These are phyloP conservation scores for Hystrix cristata DNA, from an alignment of 2,113 vertebrate genomes.

Conservation along the genomic window DNA sequence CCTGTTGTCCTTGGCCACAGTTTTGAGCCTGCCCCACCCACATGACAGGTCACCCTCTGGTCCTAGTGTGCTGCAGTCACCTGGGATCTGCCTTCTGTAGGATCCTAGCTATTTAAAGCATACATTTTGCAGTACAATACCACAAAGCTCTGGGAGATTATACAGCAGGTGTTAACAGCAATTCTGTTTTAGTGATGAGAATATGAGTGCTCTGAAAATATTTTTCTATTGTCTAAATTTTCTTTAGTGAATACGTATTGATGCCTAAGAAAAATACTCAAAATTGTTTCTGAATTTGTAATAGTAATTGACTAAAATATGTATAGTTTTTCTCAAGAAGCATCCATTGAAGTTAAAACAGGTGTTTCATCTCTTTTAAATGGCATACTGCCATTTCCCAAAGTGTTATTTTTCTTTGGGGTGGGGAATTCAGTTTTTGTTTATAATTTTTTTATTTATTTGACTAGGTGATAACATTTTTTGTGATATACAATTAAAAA, in stretches of 20 bases:
- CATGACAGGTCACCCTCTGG: neutral
- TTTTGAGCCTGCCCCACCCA: neutral
- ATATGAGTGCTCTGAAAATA: neutral
- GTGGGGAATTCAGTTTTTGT: neutral
- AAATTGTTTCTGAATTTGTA: neutral
- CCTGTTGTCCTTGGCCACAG: neutral
- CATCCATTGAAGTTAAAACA: neutral
- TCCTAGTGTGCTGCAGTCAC: neutral
- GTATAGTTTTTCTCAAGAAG: neutral
- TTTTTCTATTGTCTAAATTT: slow-evolving; percentile 4
- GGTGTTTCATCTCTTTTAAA: neutral
- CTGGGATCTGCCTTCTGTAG: neutral
- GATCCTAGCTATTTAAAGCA: slow-evolving; percentile 23
- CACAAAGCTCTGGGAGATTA: neutral
- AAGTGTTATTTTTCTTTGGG: slow-evolving; percentile 2
- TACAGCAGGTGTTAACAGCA: neutral
- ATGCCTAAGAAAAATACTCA: neutral
- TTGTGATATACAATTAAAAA: neutral
- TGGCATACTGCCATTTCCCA: neutral
- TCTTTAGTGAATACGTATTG: neutral
- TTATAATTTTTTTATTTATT: slow-evolving; percentile 37
- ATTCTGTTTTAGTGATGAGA: slow-evolving; percentile 4
- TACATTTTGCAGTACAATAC: neutral
- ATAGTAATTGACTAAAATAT: neutral
- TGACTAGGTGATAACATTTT: neutral